Evolutionary conservation across 2,888 invertebrate species (phyloP), one percentile per base, ranked within the genome.

Genomic region (Epsilonema sp.): DNA sequence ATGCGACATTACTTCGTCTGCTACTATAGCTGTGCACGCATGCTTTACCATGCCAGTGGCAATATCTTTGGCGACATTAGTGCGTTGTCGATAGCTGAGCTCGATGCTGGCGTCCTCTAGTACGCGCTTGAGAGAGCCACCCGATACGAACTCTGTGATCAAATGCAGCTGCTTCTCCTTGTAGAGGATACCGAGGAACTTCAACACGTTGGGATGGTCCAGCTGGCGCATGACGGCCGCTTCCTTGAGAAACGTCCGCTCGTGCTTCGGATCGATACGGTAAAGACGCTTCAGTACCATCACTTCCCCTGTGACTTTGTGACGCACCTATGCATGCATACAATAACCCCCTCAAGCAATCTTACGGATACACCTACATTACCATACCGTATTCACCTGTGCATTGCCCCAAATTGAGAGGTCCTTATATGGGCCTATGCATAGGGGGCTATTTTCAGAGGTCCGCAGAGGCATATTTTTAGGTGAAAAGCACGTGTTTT

Each of bases 261-360:
- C 87, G 1, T 89, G 89, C 59, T 84, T 85, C 63, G 87, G 89
- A 62, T 90, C 89, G 22, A 89, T 82, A 47, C 85, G 73, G 69
- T 86, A 82, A 47, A 90, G 73, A 64, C 90, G 87, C 62, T 90
- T 90, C 38, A 90, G 75, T 56, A 90, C 89, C 87, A 90, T 89
- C 40, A 86, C 80, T 69, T 90, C 89, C 53, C 79, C 79, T 0
- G 86, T 86, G 55, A 80, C 78, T 45, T 80, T 76, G 64, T 89
- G 87, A 1, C 85, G 87, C 47, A 87, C 86, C 71, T 84, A 31
- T 11, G 16, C 31, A n/a, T n/a, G n/a, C n/a, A n/a, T n/a, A n/a
- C n/a, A n/a, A n/a, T n/a, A n/a, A n/a, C n/a, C n/a, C n/a, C n/a
- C n/a, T n/a, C n/a, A n/a, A n/a, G n/a, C n/a, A n/a, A n/a, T n/a